Base-by-base conservation (phyloP, 2,113 vertebrate genomes). In the Mormoops blainvillei region DNA sequence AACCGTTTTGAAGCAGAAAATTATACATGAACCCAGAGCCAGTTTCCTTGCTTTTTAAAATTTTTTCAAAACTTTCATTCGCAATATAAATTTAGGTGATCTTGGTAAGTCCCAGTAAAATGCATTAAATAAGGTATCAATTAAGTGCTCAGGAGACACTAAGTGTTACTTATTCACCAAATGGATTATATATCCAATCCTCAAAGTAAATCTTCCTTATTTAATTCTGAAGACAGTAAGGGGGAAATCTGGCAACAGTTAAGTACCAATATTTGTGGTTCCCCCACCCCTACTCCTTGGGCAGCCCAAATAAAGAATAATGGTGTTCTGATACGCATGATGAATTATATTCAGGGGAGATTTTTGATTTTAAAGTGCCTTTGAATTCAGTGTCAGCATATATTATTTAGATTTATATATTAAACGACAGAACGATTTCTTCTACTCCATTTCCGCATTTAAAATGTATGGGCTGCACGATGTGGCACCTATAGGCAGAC, bases 201-300 rank as follows among this genome's bases (percentile, higher is more conserved):
- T 94, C 94, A 94, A 71, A 93, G 45, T 87, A 83, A 3, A 2
- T 45, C 74, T 89, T 45, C 41, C 4, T 0, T 74, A 95, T 85
- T 94, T 95, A 86, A 89, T 96, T 95, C 91, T 97, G 74, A 83
- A 96, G 24, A 80, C 18, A 86, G 28, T 12, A 80, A 87, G 68
- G 26, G 43, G 73, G 50, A 38, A 52, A 87, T 20, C 14, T 95
- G 19, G 20, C 63, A 93, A 50, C 24, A n/a, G 4, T 82, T 18
- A 19, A 52, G 3, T 91, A 38, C 63, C 91, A 90, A 65, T 63
- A 24, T 38, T 61, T 33, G 73, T 81, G 16, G 18, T 10, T 4
- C 73, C 58, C 22, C 33, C 76, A 56, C 56, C 89, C 89, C 68
- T 91, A 33, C 16, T 93, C 43, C 26, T 52, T 81, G 96, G 12